Conservation (phyloP, 2,113 vertebrate species). For the Peromyscus maniculatus region DNA sequence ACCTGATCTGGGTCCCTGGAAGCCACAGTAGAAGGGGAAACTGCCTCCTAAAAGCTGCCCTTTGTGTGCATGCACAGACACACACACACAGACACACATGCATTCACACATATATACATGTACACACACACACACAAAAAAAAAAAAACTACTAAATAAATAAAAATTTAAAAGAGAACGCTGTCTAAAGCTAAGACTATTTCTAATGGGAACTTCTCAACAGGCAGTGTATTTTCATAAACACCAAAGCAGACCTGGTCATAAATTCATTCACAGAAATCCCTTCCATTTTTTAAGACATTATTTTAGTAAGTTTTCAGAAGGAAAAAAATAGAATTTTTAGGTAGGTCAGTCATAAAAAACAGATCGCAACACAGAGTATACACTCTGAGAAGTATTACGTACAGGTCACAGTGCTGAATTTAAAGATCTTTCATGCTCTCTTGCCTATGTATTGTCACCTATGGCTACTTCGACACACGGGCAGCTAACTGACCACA, state of each 20-base stretch:
- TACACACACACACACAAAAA: neutral
- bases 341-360: neutral
- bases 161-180: neutral
- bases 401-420: neutral
- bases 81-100: neutral
- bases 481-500: neutral
- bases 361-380: neutral
- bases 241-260: neutral
- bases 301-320: slow-evolving; percentile 16
- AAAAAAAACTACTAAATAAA: neutral
- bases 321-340: neutral
- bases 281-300: neutral
- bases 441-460: neutral
- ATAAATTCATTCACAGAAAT: slow-evolving; percentile 35
- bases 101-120: neutral
- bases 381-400: neutral
- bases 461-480: neutral
- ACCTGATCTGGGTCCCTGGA: neutral
- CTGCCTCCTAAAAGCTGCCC: neutral
- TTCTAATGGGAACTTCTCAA: slow-evolving; percentile 11
- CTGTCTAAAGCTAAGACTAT: neutral
- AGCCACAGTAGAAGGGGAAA: neutral
- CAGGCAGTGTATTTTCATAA: neutral
- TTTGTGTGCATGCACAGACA: rapidly evolving
- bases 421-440: neutral